These are phyloP conservation scores for Notiomystis cincta DNA, from an alignment of 2,113 vertebrate genomes.

Conservation along the genomic window DNA sequence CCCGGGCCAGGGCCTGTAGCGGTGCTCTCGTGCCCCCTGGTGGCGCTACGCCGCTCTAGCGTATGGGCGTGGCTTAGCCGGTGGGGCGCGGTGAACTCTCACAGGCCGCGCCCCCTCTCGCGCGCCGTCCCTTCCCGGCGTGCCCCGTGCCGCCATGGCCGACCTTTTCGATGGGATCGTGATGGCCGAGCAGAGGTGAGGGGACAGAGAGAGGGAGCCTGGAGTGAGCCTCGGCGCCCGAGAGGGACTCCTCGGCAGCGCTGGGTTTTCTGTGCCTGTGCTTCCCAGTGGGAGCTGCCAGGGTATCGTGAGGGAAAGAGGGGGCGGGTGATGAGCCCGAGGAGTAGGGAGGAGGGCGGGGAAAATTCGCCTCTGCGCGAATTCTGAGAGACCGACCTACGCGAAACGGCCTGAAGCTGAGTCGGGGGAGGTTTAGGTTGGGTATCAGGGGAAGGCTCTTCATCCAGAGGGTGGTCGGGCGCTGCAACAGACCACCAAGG, in stretches of 20 bases:
- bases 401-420: neutral
- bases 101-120: rapidly evolving
- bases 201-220: rapidly evolving
- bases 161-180: neutral
- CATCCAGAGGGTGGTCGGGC: neutral
- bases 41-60: rapidly evolving
- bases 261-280: too few species aligned
- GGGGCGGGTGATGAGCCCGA: neutral
- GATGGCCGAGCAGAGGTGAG: neutral
- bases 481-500: neutral
- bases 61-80: rapidly evolving
- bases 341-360: neutral
- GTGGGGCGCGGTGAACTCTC: rapidly evolving
- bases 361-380: neutral
- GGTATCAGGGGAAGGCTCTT: neutral
- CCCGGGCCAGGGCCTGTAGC: neutral
- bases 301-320: neutral
- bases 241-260: neutral
- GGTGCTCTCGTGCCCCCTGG: neutral
- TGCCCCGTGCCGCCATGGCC: neutral
- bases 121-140: neutral
- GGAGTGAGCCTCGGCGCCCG: neutral
- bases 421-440: neutral
- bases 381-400: neutral
- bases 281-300: neutral